Evolutionary conservation across 2,888 invertebrate species (phyloP).

Genomic region (Diploptera punctata): DNA sequence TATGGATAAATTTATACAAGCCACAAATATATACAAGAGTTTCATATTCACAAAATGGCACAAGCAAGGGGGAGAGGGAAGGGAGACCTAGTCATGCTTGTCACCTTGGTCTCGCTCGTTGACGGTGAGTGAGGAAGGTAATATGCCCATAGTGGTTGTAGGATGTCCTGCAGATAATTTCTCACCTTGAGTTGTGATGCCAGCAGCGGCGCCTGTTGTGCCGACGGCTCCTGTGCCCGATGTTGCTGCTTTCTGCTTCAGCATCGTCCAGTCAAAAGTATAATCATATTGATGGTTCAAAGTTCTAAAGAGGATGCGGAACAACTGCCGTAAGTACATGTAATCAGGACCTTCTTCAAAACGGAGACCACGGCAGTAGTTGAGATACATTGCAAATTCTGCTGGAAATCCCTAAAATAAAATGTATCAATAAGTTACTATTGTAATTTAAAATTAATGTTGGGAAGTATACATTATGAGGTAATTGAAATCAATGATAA

Average conservation of each 20-base stretch:
- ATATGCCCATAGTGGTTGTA: conserved; percentile 14
- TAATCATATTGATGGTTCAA: conserved; percentile 99
- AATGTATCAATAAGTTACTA: too few species aligned
- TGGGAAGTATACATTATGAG: too few species aligned
- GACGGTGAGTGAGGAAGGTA: conserved; percentile 25
- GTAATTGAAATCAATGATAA: too few species aligned
- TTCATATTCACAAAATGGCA: too few species aligned
- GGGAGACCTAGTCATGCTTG: conserved; percentile 28
- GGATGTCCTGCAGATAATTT: conserved; percentile 30
- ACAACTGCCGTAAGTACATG: conserved; percentile 98
- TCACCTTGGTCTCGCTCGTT: conserved; percentile 34
- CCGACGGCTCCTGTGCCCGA: conserved; percentile 36
- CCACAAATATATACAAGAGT: too few species aligned
- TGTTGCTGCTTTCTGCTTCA: conserved; percentile 87
- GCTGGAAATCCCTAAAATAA: conserved; percentile 89
- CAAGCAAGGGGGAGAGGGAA: too few species aligned
- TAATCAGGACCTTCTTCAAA: conserved; percentile 99
- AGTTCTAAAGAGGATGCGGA: conserved; percentile 98
- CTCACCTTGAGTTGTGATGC: conserved; percentile 39
- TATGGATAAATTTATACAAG: too few species aligned
- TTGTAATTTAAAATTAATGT: too few species aligned
- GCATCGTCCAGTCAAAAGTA: conserved; percentile 99
- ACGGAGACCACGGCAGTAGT: conserved; percentile 97
- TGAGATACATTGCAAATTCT: conserved; percentile 99
- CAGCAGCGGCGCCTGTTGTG: conserved; percentile 36